A percentile compares a stretch with the other conserved stretches of the same genome.
These are phyloP conservation scores for Atherix ibis DNA, from an alignment of 2,888 invertebrate genomes.

Conservation along the genomic window DNA sequence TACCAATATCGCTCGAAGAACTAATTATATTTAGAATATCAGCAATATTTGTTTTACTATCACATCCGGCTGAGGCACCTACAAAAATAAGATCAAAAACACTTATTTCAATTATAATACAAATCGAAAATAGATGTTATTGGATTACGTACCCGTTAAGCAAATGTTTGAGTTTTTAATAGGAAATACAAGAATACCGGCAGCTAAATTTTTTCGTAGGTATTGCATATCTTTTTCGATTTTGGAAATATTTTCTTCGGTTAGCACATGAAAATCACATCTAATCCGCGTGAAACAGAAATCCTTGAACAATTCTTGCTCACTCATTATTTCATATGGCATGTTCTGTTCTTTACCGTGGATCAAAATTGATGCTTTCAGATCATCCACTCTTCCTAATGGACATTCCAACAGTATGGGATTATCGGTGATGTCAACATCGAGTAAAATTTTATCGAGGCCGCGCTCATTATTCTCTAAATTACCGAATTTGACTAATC, in stretches of 20 bases:
- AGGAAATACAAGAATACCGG: slow-evolving; percentile 56
- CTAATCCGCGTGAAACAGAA: slow-evolving; percentile 54
- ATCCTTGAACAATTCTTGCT: slow-evolving; percentile 47
- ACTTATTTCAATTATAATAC: too few species aligned
- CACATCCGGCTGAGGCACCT: background rate
- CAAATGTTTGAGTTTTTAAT: slow-evolving; percentile 48
- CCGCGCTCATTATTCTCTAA: slow-evolving; percentile 42
- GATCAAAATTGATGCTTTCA: slow-evolving; percentile 50
- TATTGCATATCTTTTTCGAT: slow-evolving; percentile 47
- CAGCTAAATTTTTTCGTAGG: slow-evolving; percentile 53
- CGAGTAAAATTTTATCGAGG: slow-evolving; percentile 45
- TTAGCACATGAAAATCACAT: slow-evolving; percentile 46
- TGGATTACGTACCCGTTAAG: too few species aligned
- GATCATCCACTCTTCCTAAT: slow-evolving; percentile 38
- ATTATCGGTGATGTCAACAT: slow-evolving; percentile 67
- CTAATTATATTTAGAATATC: background rate
- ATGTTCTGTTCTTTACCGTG: slow-evolving; percentile 56
- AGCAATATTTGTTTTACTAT: slow-evolving; percentile 1
- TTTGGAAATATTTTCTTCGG: slow-evolving; percentile 39
- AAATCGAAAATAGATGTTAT: too few species aligned
- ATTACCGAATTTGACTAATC: slow-evolving; percentile 50
- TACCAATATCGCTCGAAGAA: too few species aligned
- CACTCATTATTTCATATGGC: slow-evolving; percentile 43
- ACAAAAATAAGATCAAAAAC: background rate
- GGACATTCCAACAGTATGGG: slow-evolving; percentile 48